These are phyloP conservation scores for Linnaemya tessellans DNA, from an alignment of 2,888 invertebrate genomes.

Conservation along the genomic window DNA sequence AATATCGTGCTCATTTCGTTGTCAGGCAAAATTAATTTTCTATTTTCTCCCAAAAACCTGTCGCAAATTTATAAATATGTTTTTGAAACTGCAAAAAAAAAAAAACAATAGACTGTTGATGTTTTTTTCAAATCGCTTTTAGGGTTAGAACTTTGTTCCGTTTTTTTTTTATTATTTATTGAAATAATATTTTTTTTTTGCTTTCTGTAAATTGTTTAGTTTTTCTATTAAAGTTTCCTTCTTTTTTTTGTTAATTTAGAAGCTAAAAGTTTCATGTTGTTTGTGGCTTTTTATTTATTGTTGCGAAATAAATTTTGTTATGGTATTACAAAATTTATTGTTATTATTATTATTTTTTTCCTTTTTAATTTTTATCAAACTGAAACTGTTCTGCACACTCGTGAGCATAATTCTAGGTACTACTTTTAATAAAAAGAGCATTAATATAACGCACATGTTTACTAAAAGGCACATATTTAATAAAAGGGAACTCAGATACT, in stretches of 20 bases:
- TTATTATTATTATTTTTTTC: too few species aligned
- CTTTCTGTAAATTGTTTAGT: neutral
- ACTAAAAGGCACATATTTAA: too few species aligned
- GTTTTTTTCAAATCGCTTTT: neutral
- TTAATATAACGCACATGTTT: too few species aligned
- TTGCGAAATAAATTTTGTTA: neutral
- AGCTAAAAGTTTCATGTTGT: constrained; percentile 1
- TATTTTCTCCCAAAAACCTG: constrained; percentile 12
- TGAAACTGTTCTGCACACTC: neutral
- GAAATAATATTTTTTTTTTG: neutral
- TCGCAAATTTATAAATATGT: neutral
- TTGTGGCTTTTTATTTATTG: constrained; percentile 7
- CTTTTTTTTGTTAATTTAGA: neutral
- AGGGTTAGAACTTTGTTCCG: neutral
- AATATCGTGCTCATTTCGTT: constrained; percentile 7
- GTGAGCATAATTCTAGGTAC: neutral
- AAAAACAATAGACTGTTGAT: neutral
- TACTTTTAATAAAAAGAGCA: too few species aligned
- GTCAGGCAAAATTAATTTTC: neutral
- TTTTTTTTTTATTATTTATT: neutral
- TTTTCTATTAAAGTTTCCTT: neutral
- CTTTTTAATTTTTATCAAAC: neutral
- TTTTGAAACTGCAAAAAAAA: neutral
- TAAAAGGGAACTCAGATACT: too few species aligned
- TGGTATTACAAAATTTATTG: constrained; percentile 13